These are phyloP conservation scores for Horisme vitalbata DNA, from an alignment of 2,888 invertebrate species.

Conservation along the genomic window DNA sequence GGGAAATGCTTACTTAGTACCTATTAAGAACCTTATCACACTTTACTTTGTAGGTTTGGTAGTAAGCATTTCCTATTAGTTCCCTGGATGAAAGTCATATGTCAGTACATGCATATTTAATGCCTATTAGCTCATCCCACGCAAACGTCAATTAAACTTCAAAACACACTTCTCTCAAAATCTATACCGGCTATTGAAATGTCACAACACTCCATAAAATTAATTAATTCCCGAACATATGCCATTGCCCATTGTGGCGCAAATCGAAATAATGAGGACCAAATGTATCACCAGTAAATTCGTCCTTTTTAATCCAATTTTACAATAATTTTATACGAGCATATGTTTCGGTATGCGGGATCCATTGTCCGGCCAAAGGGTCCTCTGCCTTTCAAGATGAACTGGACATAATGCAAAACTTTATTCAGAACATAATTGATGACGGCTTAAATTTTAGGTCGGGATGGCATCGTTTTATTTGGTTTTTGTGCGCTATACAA, in stretches of 20 bases:
- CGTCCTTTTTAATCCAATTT: constrained; percentile 72
- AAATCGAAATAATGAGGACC: constrained; percentile 62
- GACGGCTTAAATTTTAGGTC: constrained; percentile 61
- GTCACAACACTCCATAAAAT: constrained; percentile 64
- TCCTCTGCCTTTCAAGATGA: constrained; percentile 64
- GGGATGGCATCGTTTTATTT: constrained; percentile 57
- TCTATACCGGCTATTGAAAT: constrained; percentile 3
- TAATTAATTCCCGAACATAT: constrained; percentile 58
- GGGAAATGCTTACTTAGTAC: too few relatives aligned
- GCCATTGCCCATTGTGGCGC: constrained; percentile 50
- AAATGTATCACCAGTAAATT: constrained; percentile 52
- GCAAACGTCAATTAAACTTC: constrained; percentile 16
- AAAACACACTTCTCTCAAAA: background rate
- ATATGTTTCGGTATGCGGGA: constrained; percentile 64
- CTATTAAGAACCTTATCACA: too few relatives aligned
- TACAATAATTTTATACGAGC: constrained; percentile 58
- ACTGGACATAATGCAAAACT: constrained; percentile 48
- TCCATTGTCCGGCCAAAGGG: constrained; percentile 56
- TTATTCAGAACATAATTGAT: constrained; percentile 64
- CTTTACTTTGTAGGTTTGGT: too few relatives aligned
- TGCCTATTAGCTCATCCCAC: background rate
- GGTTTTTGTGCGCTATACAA: constrained; percentile 54
- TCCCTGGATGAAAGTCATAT: too few relatives aligned
- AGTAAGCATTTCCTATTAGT: too few relatives aligned
- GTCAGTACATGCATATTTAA: too few relatives aligned